Base-by-base conservation (phyloP, 2,113 vertebrate genomes). In the Sinocyclocheilus anophthalmus region DNA sequence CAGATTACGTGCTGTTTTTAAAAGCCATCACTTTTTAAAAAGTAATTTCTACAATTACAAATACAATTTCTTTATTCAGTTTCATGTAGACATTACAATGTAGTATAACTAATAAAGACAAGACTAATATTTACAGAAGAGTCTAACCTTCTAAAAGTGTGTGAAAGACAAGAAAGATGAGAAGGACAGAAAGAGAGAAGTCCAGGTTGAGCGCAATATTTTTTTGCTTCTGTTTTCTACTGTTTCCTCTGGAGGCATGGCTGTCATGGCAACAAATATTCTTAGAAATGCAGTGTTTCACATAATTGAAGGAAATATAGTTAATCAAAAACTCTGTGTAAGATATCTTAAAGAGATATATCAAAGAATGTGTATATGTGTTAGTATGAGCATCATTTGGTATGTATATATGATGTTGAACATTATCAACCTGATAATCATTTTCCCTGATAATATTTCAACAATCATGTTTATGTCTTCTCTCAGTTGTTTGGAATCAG, bases 241-340 rank as follows among this genome's bases (percentile, higher is more conserved):
- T 53, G n/a, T 83, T 88, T 76, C n/a, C 78, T 88, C 80, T 87
- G 87, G 37, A 50, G 87, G 87, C 75, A 73, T 88, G 84, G 84
- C 90, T 92, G 91, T 88, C 88, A 57, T 92, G 85, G 91, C 82
- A 91, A 92, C 91, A 82, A 83, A 85, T 86, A 84, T 76, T 89
- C 84, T 89, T 86, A 61, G 90, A 81, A 90, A 85, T 84, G 77
- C 59, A 90, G 87, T 88, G 85, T 84, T 84, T 83, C 72, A 90
- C 89, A 69, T 70, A 90, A 84, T 87, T 86, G 70, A 63, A 30
- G 87, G 87, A 85, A 83, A 89, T 87, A 80, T 67, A 82, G 84
- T 85, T 84, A 78, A 87, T 82, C 37, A 83, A 33, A 79, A 89
- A 84, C 76, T 81, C 39, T 69, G 78, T 16, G 4, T n/a, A 84